Conservation (phyloP, 1,140 invertebrate genomes). For the Camponotus vicinus region DNA sequence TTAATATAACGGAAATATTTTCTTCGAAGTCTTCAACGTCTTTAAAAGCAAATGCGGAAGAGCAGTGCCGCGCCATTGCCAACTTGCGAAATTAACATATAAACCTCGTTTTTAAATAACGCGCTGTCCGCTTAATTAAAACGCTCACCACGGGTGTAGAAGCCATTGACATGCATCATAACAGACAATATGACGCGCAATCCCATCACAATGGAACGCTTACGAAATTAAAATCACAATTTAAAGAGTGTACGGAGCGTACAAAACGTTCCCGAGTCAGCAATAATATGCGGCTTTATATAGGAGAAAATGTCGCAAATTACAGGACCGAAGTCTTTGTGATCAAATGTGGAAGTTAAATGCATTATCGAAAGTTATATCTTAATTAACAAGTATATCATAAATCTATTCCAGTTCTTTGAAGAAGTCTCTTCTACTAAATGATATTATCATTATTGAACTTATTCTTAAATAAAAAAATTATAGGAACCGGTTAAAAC, state of each 20-base stretch:
- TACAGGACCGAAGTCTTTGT: neutral
- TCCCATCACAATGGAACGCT: conserved; percentile 24
- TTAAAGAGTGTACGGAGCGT: neutral
- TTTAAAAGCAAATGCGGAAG: neutral
- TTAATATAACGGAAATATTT: neutral
- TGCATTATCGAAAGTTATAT: neutral
- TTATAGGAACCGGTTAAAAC: neutral
- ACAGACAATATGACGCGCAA: conserved; percentile 4
- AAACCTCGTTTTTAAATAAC: conserved; percentile 72
- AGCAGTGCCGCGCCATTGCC: conserved; percentile 32
- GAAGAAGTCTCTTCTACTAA: neutral
- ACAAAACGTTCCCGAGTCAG: neutral
- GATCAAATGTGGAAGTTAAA: neutral
- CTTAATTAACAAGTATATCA: neutral
- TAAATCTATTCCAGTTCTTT: neutral
- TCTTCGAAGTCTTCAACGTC: neutral
- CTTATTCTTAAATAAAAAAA: neutral
- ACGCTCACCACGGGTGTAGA: conserved; percentile 42
- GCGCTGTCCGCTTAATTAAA: conserved; percentile 77
- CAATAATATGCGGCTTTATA: neutral
- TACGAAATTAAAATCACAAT: conserved; percentile 36
- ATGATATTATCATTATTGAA: neutral
- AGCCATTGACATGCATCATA: conserved; percentile 27
- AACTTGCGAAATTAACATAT: conserved; percentile 65
- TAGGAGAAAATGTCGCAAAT: neutral